Evolutionary conservation across 2,113 vertebrate genomes (phyloP), one percentile per base, ranked within the genome.

Genomic region (Poecile atricapillus): DNA sequence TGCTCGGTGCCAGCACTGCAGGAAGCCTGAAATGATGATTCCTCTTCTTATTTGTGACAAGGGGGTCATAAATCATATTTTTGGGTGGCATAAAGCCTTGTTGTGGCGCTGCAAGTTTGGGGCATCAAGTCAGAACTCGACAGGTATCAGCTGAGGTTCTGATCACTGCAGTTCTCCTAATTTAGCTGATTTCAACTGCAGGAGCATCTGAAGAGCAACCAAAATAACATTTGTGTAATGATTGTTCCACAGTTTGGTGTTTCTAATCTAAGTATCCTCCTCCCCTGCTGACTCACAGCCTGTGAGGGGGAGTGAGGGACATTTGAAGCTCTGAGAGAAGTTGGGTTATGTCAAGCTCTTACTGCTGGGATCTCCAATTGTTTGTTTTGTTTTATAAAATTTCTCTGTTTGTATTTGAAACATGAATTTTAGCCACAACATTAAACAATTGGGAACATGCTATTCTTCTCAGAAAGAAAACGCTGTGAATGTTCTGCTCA

Each of bases 201-300:
- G 87, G 74, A 95, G 83, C 87, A 74, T 94, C 87, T 93, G 84
- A 95, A 96, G 78, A 55, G 93, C 93, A 83, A 95, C 94, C 84
- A 77, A 95, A 97, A 96, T 95, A 96, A 93, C 95, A 85, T 95
- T 95, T 76, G 89, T 95, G 94, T 93, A 67, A 92, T 92, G 73
- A 90, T 93, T 96, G 94, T 95, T 94, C 91, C 93, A 90, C 94
- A 74, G 65, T 94, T 96, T 77, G 94, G 62, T 82, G 89, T 95
- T 96, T 96, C 94, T 96, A 95, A 97, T 97, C 93, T 91, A 37
- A 94, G 96, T 93, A 96, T 94, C 95, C 95, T 95, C 96, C 94
- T 91, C 91, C 91, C 91, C 91, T 87, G 81, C 93, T 96, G 96
- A 95, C 94, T 97, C 96, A 95, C 81, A 95, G 93, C 75, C 90